Base-by-base conservation (phyloP, 2,113 vertebrate species). In the Oryzias woworae region DNA sequence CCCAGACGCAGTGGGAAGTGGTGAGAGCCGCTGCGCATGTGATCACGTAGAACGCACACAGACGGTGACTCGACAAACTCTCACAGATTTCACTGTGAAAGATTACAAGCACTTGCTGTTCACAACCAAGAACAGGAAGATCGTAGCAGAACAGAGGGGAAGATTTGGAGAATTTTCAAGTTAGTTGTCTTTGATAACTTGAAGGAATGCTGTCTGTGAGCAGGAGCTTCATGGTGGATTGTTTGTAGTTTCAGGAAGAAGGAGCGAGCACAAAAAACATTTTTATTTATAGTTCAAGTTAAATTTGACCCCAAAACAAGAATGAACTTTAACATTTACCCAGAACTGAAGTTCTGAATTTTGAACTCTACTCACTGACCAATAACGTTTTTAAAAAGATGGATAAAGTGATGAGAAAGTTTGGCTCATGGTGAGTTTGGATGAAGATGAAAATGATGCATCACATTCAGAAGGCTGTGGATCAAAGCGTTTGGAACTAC, bases 1-100 rank as follows among this genome's bases (percentile, higher is more conserved):
- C 96, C 24, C 94, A 96, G 91, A 95, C 95, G 41, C 93, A 96
- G 93, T 99, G 97, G 97, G 96, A 99, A 87, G 95, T 98, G 42
- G 97, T 99, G 91, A 98, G 97, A 96, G 47, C 71, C 75, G 81
- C 67, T 62, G 50, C 69, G 61, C 58, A 53, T 71, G 53, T 59
- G 69, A 69, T 78, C 75, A 65, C 44, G 54, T 68, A 63, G 42
- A 71, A 31, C 66, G 58, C 78, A 67, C 74, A 67, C 57, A 31
- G 56, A 59, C 63, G 43, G 43, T 8, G 23, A 57, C 74, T 47
- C 64, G 58, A 75, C 72, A 72, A 64, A 63, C 74, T 66, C 48
- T 7, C 53, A 76, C 75, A 75, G 49, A 75, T 70, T 80, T 23
- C 66, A 57, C 56, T 44, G 47, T 43, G 45, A 75, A 69, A 59